Conservation (phyloP, 2,113 vertebrate species). For the Percopsis transmontana region DNA sequence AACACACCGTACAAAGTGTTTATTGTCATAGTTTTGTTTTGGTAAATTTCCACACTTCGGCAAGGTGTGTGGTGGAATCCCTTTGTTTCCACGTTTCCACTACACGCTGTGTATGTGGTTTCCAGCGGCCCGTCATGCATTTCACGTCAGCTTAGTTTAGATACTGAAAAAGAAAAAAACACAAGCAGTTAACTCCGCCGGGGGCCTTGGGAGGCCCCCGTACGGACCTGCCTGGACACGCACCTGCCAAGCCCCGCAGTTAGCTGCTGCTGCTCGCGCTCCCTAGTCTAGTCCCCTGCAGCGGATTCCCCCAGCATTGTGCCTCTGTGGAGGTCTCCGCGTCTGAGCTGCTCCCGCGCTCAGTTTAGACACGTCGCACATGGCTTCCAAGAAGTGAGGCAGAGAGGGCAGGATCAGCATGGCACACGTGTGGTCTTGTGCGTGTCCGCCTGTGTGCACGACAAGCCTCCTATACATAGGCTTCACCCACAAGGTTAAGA, state of each 20-base stretch:
- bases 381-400: constrained; percentile 70
- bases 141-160: constrained; percentile 60
- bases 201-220: constrained; percentile 69
- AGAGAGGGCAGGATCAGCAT: constrained; percentile 55
- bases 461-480: constrained; percentile 44
- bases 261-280: constrained; percentile 54
- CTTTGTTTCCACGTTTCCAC: constrained; percentile 69
- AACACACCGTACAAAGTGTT: constrained; percentile 18
- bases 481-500: constrained; percentile 46
- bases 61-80: constrained; percentile 63
- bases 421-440: constrained; percentile 56
- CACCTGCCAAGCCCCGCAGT: constrained; percentile 74
- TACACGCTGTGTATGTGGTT: constrained; percentile 55
- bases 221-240: constrained; percentile 69
- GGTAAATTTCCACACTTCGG: constrained; percentile 44
- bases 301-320: constrained; percentile 74
- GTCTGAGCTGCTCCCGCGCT: constrained; percentile 58
- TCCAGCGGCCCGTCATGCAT: constrained; percentile 61
- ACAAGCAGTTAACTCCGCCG: neutral
- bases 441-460: constrained; percentile 53
- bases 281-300: constrained; percentile 62
- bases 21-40: constrained; percentile 42
- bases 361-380: constrained; percentile 69
- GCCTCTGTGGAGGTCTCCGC: constrained; percentile 65
- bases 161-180: constrained; percentile 46